phyloP scores from a whole-genome alignment of 2,888 invertebrate species.

The Apotomis turbidana region DNA sequence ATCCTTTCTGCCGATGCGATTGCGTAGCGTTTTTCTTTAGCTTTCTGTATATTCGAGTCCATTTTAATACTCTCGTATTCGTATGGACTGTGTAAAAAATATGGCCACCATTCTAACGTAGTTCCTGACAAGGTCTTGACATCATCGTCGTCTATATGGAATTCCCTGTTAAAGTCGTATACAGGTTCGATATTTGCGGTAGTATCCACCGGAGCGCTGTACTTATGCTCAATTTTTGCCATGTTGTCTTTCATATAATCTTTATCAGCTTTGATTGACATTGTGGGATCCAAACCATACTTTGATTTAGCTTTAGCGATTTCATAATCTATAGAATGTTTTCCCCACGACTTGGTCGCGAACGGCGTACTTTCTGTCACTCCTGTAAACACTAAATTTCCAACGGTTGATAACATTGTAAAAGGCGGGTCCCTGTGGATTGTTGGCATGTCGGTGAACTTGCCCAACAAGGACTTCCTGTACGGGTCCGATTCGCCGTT shows the following conservation, averaged over 20 bases:
- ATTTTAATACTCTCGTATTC: slow-evolving; percentile 62
- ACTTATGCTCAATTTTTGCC: slow-evolving; percentile 58
- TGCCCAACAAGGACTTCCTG: slow-evolving; percentile 6
- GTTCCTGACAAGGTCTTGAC: slow-evolving; percentile 61
- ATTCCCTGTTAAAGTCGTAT: slow-evolving; percentile 51
- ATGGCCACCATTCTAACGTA: slow-evolving; percentile 65
- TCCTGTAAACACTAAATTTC: slow-evolving; percentile 7
- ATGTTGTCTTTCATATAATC: slow-evolving; percentile 57
- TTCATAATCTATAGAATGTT: slow-evolving; percentile 50
- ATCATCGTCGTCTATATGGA: slow-evolving; percentile 66
- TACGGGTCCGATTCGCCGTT: slow-evolving; percentile 7
- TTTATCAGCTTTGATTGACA: slow-evolving; percentile 49
- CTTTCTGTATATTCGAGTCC: slow-evolving; percentile 57
- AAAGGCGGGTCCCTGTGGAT: slow-evolving; percentile 18
- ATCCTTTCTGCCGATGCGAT: slow-evolving; percentile 49
- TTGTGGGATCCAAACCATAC: slow-evolving; percentile 49
- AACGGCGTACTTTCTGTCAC: slow-evolving; percentile 32
- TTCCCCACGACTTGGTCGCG: slow-evolving; percentile 22
- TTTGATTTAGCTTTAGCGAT: slow-evolving; percentile 53
- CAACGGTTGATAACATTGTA: slow-evolving; percentile 11
- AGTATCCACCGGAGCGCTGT: slow-evolving; percentile 46
- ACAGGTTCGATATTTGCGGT: slow-evolving; percentile 46
- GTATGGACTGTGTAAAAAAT: slow-evolving; percentile 62
- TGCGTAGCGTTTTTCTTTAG: slow-evolving; percentile 68
- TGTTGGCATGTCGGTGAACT: slow-evolving; percentile 16